Base-by-base conservation (phyloP, 2,113 vertebrate genomes). In the Cyanocitta stelleri region DNA sequence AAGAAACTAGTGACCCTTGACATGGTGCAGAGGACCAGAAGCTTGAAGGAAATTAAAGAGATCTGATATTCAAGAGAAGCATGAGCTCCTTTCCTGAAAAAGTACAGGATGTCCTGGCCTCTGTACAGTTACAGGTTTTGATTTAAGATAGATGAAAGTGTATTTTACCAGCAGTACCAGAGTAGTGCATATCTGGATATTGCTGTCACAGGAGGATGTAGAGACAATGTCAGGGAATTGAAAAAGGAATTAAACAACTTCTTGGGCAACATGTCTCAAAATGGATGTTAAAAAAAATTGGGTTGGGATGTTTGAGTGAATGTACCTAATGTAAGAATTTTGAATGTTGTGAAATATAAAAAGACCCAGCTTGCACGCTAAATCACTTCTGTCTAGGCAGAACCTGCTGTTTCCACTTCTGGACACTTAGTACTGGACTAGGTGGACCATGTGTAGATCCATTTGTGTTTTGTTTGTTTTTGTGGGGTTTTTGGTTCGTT, bases 331-430 rank as follows among this genome's bases (percentile, higher is more conserved):
- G 29, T 41, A 64, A 81, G 66, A 77, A 77, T 17, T 54, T 6
- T 43, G 43, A 58, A 56, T 68, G n/a, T 9, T 72, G 37, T 67
- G 64, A 82, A 59, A 23, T 10, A 9, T 33, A 44, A 85, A 69
- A 46, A n/a, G 4, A 48, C 11, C 4, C 16, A 22, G 4, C 13
- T 54, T 73, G 9, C 0, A 1, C 1, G 3, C 10, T 35, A 59
- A 67, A 54, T 35, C 37, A 26, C 18, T 29, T 44, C 41, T 69
- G 24, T 59, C 16, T 39, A 32, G 16, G 41, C 12, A 39, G 7
- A 1, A 4, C 18, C 27, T 76, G 43, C 23, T 63, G 11, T 58
- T 91, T 41, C 35, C 13, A 18, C 51, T 71, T 21, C 56, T 87
- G 23, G 37, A 69, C 29, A 33, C 14, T 39, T 59, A 74, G 29